Conservation (phyloP, 2,888 invertebrate species). For the Oscheius sp. region DNA sequence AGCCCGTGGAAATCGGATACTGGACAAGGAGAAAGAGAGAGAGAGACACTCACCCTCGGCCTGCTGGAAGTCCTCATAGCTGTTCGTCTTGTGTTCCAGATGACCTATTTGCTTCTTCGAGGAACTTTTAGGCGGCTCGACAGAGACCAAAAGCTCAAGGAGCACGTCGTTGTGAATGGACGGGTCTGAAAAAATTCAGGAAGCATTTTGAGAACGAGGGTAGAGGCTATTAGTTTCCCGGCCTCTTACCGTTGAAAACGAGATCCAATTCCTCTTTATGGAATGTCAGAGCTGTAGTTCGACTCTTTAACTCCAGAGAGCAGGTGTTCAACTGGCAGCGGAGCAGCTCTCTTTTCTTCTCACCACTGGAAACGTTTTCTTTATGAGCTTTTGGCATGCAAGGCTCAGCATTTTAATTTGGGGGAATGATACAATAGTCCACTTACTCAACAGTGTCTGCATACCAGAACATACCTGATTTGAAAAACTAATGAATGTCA, state of each 20-base stretch:
- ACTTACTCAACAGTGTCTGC: no score
- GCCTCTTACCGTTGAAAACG: conserved; percentile 73
- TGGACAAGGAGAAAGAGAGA: background rate
- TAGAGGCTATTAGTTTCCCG: conserved; percentile 11
- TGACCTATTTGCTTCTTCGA: background rate
- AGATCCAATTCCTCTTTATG: conserved; percentile 88
- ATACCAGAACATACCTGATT: conserved; percentile 26
- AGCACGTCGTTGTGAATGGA: conserved; percentile 50
- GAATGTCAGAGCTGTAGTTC: conserved; percentile 82
- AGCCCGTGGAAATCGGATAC: conserved; percentile 28
- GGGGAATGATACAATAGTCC: no score
- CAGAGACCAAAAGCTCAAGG: conserved; percentile 55
- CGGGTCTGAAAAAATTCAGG: conserved; percentile 31
- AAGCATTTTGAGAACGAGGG: conserved; percentile 7
- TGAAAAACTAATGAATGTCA: conserved; percentile 78
- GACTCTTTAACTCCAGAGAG: conserved; percentile 79
- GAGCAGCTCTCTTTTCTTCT: conserved; percentile 76
- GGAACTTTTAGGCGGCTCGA: conserved; percentile 45
- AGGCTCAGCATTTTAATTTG: no score
- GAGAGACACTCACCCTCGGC: conserved; percentile 61
- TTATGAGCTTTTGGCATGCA: background rate
- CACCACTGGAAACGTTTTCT: conserved; percentile 3
- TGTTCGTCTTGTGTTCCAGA: conserved; percentile 56
- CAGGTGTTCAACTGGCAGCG: conserved; percentile 95
- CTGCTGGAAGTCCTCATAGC: conserved; percentile 69